phyloP scores from a whole-genome alignment of 1,140 invertebrate genomes.

The Pristionchus pacificus region DNA sequence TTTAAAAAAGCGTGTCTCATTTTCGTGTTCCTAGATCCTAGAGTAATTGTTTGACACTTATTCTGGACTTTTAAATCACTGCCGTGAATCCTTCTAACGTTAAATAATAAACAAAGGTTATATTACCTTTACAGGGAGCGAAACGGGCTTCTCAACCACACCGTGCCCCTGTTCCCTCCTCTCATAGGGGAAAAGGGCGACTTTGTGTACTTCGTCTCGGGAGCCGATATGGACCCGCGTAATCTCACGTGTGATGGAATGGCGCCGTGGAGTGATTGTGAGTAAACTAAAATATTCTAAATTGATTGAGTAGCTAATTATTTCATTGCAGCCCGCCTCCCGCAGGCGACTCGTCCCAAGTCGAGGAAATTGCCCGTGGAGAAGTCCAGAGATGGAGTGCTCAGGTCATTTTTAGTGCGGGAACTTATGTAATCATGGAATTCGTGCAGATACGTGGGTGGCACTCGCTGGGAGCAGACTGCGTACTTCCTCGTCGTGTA shows the following conservation, averaged over 20 bases:
- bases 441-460: not conserved
- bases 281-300: not conserved
- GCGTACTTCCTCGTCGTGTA: slow-evolving; percentile 21
- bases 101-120: no score
- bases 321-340: not conserved
- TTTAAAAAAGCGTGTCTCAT: no score
- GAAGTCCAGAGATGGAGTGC: slow-evolving; percentile 12
- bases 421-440: not conserved
- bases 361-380: not conserved
- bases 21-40: no score
- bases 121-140: slow-evolving; percentile 28
- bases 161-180: slow-evolving; percentile 19
- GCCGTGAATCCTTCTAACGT: no score
- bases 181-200: not conserved
- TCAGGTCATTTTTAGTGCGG: not conserved
- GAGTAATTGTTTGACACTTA: not conserved
- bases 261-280: slow-evolving; percentile 26
- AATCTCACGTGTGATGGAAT: slow-evolving; percentile 27
- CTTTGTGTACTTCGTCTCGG: slow-evolving; percentile 22
- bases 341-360: not conserved
- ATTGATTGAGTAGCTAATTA: not conserved
- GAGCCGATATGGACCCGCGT: slow-evolving; percentile 10
- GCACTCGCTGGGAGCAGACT: not conserved
- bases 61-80: no score
- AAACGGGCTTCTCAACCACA: slow-evolving; percentile 12